A percentile compares a stretch with the other conserved stretches of the same genome.
Conservation (phyloP, 2,113 vertebrate genomes). For the Microtus oregoni region DNA sequence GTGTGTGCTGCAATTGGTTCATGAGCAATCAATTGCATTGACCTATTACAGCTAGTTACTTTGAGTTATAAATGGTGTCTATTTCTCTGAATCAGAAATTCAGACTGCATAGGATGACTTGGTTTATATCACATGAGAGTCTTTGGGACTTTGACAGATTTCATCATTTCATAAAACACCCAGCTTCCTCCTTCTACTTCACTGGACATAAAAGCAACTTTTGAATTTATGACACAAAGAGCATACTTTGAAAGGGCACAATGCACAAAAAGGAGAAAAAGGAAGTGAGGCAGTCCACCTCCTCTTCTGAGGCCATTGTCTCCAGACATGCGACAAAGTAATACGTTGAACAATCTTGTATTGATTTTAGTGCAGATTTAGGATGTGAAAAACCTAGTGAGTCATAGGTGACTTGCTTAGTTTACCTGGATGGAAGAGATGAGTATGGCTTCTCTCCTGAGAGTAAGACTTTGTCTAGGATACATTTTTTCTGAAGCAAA, state of each 20-base stretch:
- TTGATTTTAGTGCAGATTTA: conserved; percentile 62
- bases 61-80: conserved; percentile 71
- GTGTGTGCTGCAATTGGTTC: conserved; percentile 30
- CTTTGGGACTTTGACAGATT: conserved; percentile 74
- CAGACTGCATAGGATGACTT: conserved; percentile 61
- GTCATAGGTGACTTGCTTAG: conserved; percentile 37
- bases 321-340: conserved; percentile 62
- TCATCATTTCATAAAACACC: conserved; percentile 63
- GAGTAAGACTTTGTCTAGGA: not conserved
- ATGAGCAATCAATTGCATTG: conserved; percentile 50
- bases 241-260: conserved; percentile 69
- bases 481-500: not conserved
- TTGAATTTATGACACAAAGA: conserved; percentile 78
- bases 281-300: conserved; percentile 59
- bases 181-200: conserved; percentile 35
- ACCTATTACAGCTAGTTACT: conserved; percentile 68
- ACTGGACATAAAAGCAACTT: conserved; percentile 77
- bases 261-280: conserved; percentile 48
- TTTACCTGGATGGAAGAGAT: not conserved
- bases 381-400: conserved; percentile 27
- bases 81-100: conserved; percentile 44
- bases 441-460: not conserved
- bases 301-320: conserved; percentile 68
- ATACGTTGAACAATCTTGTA: conserved; percentile 67
- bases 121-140: conserved; percentile 74